Percentiles rank a stretch among this genome's conserved stretches.
Conservation (phyloP, 2,888 invertebrate species). For the Heliconius aoede region DNA sequence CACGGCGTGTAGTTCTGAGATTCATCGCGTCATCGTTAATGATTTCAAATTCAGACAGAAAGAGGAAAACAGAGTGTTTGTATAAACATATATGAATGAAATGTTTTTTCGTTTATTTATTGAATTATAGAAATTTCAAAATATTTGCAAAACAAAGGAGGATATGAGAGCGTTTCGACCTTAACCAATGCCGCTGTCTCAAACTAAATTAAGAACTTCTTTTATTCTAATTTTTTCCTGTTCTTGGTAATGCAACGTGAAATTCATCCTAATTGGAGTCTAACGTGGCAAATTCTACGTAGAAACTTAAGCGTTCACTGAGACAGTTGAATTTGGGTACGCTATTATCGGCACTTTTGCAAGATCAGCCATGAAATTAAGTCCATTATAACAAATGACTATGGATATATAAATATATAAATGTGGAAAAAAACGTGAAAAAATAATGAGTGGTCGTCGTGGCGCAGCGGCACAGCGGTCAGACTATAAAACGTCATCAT, state of each 20-base stretch:
- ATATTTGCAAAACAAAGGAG: neutral
- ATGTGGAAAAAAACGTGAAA: conserved; percentile 2
- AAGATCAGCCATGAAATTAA: conserved; percentile 49
- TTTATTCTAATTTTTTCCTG: conserved; percentile 11
- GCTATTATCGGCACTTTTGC: conserved; percentile 36
- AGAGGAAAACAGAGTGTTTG: neutral
- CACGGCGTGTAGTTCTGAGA: neutral
- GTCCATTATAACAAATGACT: conserved; percentile 38
- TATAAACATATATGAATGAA: too few species aligned
- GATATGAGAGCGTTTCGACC: conserved; percentile 1
- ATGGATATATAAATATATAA: conserved; percentile 11
- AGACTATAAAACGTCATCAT: neutral
- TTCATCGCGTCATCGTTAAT: too few species aligned
- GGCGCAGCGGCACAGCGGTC: neutral
- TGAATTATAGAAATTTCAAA: neutral
- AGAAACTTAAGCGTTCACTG: conserved; percentile 40
- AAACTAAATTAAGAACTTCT: conserved; percentile 22
- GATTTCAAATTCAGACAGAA: too few species aligned
- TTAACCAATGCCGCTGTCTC: conserved; percentile 3
- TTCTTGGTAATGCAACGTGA: conserved; percentile 39
- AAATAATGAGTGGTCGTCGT: neutral
- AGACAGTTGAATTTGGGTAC: conserved; percentile 45
- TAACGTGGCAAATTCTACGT: conserved; percentile 50
- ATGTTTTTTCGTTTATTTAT: too few species aligned
- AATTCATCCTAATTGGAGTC: conserved; percentile 38